Base-by-base conservation (phyloP, 2,797 vertebrate genomes). In the Clarias platycephalus region DNA sequence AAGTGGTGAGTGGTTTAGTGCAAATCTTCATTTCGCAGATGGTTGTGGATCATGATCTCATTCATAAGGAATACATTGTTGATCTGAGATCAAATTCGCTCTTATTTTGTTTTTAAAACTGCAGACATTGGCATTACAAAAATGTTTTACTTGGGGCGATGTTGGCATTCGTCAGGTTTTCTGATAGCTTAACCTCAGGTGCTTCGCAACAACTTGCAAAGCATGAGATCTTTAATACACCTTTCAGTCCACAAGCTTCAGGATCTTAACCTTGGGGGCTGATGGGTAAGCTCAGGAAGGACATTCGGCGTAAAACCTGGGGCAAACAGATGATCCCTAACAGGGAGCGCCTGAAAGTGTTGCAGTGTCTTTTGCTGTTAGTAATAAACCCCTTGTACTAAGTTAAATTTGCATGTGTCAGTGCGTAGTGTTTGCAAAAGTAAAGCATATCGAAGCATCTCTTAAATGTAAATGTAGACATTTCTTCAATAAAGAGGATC, bases 21-120 rank as follows among this genome's bases (percentile, higher is more conserved):
- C 26, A 76, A 83, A 18, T 26, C 44, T 55, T 72, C 66, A 86
- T 75, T 75, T 57, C 20, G 53, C 72, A 75, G 49, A 76, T 76
- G 74, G 74, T 76, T 40, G 22, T 40, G 57, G 57, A 62, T 78
- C 34, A 75, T 81, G 70, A 63, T 83, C 84, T 84, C 82, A 72
- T 62, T 78, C 75, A 40, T 62, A 78, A 40, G 34, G 57, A 78
- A 78, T 78, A 40, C 6, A 7, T 37, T 77, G 75, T 77, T 76
- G 53, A 24, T 75, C 49, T 34, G 55, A 58, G 28, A 76, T 77
- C 55, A 58, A 4, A n/a, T 34, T 78, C 20, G 57, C 16, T 78
- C 31, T 40, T 6, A 40, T 62, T 62, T 37, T 16, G 60, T 2
- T 77, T 49, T 55, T 78, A 8, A 37, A 24, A 44, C 34, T 58